These are phyloP conservation scores for Ceryle rudis DNA, from an alignment of 2,797 vertebrate species.

Conservation along the genomic window DNA sequence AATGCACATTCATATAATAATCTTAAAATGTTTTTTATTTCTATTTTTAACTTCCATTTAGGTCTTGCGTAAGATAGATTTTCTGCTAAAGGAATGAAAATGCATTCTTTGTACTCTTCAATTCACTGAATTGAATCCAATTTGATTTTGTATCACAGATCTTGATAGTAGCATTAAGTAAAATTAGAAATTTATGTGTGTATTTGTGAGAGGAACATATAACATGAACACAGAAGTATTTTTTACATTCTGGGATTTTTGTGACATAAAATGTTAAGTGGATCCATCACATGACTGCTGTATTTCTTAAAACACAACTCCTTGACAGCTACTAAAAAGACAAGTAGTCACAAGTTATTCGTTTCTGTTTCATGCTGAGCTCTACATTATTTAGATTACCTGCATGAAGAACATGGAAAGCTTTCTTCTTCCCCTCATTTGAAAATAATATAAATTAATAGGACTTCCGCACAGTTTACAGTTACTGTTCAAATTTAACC, in stretches of 20 bases:
- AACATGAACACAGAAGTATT: slow-evolving; percentile 54
- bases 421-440: slow-evolving; percentile 20
- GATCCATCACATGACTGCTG: slow-evolving; percentile 31
- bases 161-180: slow-evolving; percentile 20
- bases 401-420: slow-evolving; percentile 44
- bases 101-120: not conserved
- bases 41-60: not conserved
- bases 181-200: slow-evolving; percentile 20
- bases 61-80: not conserved
- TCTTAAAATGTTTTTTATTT: not conserved
- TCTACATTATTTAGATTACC: slow-evolving; percentile 69
- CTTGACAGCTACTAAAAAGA: slow-evolving; percentile 72
- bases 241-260: slow-evolving; percentile 49
- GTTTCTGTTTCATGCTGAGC: slow-evolving; percentile 58
- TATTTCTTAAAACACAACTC: slow-evolving; percentile 44
- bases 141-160: not conserved
- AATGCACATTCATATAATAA: not conserved
- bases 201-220: slow-evolving; percentile 19
- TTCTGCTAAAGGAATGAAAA: not conserved
- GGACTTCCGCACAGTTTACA: slow-evolving; percentile 15
- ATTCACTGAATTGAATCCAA: not conserved
- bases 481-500: slow-evolving; percentile 34
- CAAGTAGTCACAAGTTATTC: slow-evolving; percentile 73
- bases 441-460: slow-evolving; percentile 58
- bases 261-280: slow-evolving; percentile 55